phyloP scores from a whole-genome alignment of 2,797 vertebrate species.

The Cetoscarus ocellatus region DNA sequence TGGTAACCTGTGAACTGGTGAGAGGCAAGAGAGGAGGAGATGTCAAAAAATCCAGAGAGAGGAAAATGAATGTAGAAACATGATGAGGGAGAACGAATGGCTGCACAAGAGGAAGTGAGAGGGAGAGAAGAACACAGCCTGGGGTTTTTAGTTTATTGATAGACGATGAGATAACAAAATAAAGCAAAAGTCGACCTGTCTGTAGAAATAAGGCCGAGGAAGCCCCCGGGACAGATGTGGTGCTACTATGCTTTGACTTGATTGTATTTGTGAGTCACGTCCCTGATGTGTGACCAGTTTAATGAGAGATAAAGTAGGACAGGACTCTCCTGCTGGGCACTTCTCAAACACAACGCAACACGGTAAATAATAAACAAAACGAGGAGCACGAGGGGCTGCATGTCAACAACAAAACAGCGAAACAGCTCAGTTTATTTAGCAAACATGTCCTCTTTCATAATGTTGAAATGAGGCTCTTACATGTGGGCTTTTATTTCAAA shows the following conservation, averaged over 20 bases:
- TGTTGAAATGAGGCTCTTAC: neutral
- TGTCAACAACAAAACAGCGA: neutral
- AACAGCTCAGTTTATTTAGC: constrained; percentile 1
- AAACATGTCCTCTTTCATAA: neutral
- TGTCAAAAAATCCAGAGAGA: constrained; percentile 44
- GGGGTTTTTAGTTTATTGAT: neutral
- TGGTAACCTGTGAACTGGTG: constrained; percentile 66
- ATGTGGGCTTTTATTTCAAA: too few relatives aligned
- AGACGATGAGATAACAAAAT: constrained; percentile 16
- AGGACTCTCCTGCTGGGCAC: constrained; percentile 59
- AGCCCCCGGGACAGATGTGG: constrained; percentile 17
- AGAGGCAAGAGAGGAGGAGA: constrained; percentile 50
- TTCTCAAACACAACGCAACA: constrained; percentile 30
- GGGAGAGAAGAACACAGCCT: neutral
- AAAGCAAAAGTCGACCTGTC: neutral
- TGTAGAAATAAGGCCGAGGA: constrained; percentile 2
- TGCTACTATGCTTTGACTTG: constrained; percentile 14
- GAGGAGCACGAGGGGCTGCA: constrained; percentile 14
- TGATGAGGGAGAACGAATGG: constrained; percentile 8
- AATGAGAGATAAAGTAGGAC: constrained; percentile 68
- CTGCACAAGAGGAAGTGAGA: neutral
- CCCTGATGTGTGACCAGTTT: constrained; percentile 62
- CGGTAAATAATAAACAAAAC: constrained; percentile 19
- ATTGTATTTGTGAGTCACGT: constrained; percentile 42
- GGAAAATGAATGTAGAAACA: constrained; percentile 17